Evolutionary conservation across 2,113 vertebrate genomes (phyloP), one percentile per base, ranked within the genome.

Genomic region (Vulpes vulpes): DNA sequence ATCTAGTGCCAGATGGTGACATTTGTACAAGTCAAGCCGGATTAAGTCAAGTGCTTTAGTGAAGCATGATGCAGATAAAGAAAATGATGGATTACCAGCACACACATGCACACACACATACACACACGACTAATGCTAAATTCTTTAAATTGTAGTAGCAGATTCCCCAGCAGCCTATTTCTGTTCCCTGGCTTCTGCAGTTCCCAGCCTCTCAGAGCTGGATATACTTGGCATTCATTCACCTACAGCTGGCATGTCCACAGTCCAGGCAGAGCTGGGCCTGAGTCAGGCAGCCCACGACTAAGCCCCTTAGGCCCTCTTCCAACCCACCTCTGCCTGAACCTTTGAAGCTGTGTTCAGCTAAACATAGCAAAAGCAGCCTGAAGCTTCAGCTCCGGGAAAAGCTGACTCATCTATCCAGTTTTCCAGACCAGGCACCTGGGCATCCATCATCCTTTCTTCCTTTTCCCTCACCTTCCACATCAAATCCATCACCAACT

Each of bases 1-100:
- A 98, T 71, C 95, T 64, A 91, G 91, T 96, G 98, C 98, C 98
- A 98, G 97, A 98, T 98, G 98, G 97, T 76, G 51, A 98, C 97
- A 96, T 98, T 97, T 98, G 94, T 94, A 96, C 91, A 95, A 96
- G 88, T 94, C 96, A 98, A 98, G 97, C 91, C 87, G 86, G 98
- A 98, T 98, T 98, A 98, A 98, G 96, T 95, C 98, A 97, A 88
- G 96, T 98, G 97, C 96, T 95, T 97, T 95, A 85, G 65, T 65
- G 95, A 97, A 97, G 97, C 97, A 96, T 76, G 74, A 92, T 91
- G 97, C 88, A 98, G 89, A 95, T 91, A 97, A 91, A 95, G 95
- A 89, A 92, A 97, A 97, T 35, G 81, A 82, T 4, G 5, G 95
- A 82, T 97, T 88, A n/a, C 12, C 74, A n/a, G 35, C 59, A 19